These are phyloP conservation scores for Corella eumyota DNA, from an alignment of 23 tunicate genomes.

Conservation along the genomic window DNA sequence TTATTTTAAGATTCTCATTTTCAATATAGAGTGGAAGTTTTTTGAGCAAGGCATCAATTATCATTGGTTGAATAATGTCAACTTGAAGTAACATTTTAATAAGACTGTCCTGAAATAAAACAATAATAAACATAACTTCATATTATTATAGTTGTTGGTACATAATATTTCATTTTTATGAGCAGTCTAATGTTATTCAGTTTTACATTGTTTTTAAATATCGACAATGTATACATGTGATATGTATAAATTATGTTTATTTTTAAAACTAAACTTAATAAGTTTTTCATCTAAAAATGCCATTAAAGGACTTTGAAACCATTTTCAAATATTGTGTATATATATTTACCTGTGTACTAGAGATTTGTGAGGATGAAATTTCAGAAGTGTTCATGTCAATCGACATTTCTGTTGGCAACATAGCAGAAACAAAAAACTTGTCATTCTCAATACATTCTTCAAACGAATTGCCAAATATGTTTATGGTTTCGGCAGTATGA, in stretches of 20 bases:
- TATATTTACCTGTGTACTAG: too few species aligned
- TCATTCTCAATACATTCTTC: slow-evolving; percentile 32
- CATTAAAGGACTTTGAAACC: too few species aligned
- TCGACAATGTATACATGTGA: too few species aligned
- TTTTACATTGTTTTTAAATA: too few species aligned
- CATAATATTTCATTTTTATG: too few species aligned
- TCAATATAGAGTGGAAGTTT: slow-evolving; percentile 42
- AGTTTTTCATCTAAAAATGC: too few species aligned
- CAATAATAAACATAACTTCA: background rate
- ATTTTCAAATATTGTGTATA: too few species aligned
- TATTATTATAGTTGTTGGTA: too few species aligned
- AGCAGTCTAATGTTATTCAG: too few species aligned
- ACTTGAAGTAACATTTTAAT: slow-evolving; percentile 44
- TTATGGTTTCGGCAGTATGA: slow-evolving; percentile 12
- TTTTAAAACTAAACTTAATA: too few species aligned
- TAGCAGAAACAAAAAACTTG: slow-evolving; percentile 17
- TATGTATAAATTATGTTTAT: too few species aligned
- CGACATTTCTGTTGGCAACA: slow-evolving; percentile 24
- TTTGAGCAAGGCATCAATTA: slow-evolving; percentile 37
- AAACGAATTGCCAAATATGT: background rate
- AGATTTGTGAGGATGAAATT: slow-evolving; percentile 15
- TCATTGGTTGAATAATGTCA: slow-evolving; percentile 38
- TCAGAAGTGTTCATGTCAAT: slow-evolving; percentile 10
- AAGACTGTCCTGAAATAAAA: slow-evolving; percentile 48
- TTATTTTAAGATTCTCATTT: slow-evolving; percentile 40